Evolutionary conservation across 2,888 invertebrate genomes (phyloP).

Genomic region (Galerucella calmariensis): DNA sequence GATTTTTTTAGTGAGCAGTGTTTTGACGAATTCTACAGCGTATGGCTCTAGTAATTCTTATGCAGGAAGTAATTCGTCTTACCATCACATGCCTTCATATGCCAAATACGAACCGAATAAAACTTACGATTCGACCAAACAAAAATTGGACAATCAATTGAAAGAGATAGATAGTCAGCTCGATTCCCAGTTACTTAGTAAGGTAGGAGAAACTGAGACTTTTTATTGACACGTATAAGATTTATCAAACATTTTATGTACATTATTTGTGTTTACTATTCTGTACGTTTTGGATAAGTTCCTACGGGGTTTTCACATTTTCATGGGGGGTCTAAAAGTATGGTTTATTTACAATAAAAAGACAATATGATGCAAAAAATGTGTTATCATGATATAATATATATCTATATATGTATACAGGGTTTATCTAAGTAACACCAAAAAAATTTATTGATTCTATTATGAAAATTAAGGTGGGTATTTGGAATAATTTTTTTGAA

Average conservation of each 20-base stretch:
- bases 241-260: constrained; percentile 15
- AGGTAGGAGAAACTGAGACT: constrained; percentile 66
- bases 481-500: too few relatives aligned
- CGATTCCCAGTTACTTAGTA: constrained; percentile 76
- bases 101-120: constrained; percentile 67
- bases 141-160: constrained; percentile 82
- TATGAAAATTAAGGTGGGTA: too few relatives aligned
- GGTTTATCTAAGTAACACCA: too few relatives aligned
- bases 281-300: constrained; percentile 22
- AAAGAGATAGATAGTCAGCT: constrained; percentile 85
- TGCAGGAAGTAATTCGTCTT: constrained; percentile 69
- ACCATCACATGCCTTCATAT: constrained; percentile 64
- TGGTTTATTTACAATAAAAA: too few relatives aligned
- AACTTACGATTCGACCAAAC: constrained; percentile 78
- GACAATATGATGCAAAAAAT: too few relatives aligned
- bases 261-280: constrained; percentile 21
- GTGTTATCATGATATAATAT: too few relatives aligned
- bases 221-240: constrained; percentile 59
- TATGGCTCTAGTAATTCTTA: constrained; percentile 71
- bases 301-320: not conserved
- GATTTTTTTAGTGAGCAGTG: constrained; percentile 68
- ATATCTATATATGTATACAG: too few relatives aligned
- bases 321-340: too few relatives aligned
- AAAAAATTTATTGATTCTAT: too few relatives aligned
- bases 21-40: constrained; percentile 69